Evolutionary conservation across 2,113 vertebrate genomes (phyloP).

Genomic region (Dromaius novaehollandiae): DNA sequence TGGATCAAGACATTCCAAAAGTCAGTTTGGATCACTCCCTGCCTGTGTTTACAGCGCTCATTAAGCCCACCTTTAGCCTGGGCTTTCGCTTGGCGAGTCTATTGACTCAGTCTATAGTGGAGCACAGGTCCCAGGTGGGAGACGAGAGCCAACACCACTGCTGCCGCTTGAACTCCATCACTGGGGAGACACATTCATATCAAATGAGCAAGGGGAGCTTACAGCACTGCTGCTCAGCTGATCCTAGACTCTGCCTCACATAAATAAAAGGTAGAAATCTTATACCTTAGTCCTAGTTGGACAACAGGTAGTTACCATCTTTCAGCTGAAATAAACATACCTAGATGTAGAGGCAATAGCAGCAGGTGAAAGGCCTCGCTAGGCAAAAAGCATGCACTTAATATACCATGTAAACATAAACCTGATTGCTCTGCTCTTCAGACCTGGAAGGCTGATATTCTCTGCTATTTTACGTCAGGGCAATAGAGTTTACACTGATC

Average conservation of each 20-base stretch:
- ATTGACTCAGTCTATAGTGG: background rate
- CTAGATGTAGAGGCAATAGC: background rate
- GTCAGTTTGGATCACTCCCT: background rate
- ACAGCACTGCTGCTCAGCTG: fast-evolving
- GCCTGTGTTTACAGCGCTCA: background rate
- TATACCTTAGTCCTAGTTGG: background rate
- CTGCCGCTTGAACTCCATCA: background rate
- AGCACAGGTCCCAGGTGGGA: background rate
- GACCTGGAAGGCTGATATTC: background rate
- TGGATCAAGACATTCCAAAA: background rate
- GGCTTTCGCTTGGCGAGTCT: background rate
- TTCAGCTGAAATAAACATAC: background rate
- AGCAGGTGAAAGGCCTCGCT: background rate
- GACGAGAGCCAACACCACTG: fast-evolving
- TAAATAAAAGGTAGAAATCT: background rate
- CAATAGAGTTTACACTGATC: background rate
- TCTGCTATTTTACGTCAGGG: background rate
- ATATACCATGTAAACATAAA: background rate
- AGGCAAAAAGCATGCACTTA: background rate
- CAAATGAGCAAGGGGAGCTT: background rate
- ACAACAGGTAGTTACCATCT: fast-evolving
- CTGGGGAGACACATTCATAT: background rate
- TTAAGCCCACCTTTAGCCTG: background rate
- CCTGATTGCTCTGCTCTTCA: background rate
- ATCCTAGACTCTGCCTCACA: background rate